Base-by-base conservation (phyloP, 2,797 vertebrate species). In the Lepilemur septentrionalis region DNA sequence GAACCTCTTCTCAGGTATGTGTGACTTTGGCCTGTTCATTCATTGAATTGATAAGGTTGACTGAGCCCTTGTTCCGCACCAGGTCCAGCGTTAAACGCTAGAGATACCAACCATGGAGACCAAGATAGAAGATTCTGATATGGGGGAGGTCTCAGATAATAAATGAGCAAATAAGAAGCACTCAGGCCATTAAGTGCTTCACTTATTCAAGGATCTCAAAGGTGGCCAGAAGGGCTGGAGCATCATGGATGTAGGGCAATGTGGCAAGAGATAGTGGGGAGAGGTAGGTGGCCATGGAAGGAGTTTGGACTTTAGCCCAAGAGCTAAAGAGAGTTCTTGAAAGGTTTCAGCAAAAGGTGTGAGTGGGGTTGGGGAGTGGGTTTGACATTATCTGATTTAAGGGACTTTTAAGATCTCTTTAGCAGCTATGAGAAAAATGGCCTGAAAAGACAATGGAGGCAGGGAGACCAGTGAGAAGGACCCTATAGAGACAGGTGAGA, bases 81-180 rank as follows among this genome's bases (percentile, higher is more conserved):
- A 65, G n/a, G 30, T 46, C 32, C 35, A 38, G 18, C 28, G 41
- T 43, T 73, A 67, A 96, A 80, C 28, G 86, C 14, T 18, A 50
- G 65, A 67, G 43, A 84, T 41, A 93, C 13, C 14, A 30, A 93
- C 10, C 5, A 17, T 50, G n/a, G 87, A 38, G 48, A 89, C n/a
- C 20, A 70, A 87, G 80, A 57, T 2, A 89, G 59, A 91, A 82
- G 61, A 57, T 57, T 48, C 65, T 81, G 2, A 11, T 6, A 8
- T 41, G 17, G 17, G 52, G 15, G 8, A 3, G 7, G 7, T 6
- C 32, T 52, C 28, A 43, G 30, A 79, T 46, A 63, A 70, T 41
- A 89, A 70, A 55, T 82, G 48, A 86, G 48, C 17, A 78, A 50
- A 46, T 23, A n/a, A 94, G 41, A 93, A 94, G 61, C 30, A 41